phyloP scores from a whole-genome alignment of 2,113 vertebrate species.

The Urocolius indicus region DNA sequence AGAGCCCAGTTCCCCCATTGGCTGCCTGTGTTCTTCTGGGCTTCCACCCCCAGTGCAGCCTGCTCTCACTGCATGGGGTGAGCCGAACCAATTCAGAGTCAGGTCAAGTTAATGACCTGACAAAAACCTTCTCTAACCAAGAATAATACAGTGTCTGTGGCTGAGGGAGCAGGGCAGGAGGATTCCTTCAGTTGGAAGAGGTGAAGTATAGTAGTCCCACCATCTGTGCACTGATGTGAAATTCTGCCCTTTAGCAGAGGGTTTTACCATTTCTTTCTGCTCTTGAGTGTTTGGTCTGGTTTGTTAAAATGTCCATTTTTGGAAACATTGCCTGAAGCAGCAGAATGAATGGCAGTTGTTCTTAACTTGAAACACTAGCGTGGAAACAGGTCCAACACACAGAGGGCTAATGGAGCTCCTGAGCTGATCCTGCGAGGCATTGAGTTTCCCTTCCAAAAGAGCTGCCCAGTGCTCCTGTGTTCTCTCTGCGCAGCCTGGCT shows the following conservation, averaged over 20 bases:
- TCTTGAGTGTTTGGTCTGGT: not conserved
- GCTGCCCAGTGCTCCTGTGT: not conserved
- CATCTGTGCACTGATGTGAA: not conserved
- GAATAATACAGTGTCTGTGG: not conserved
- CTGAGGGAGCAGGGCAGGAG: not conserved
- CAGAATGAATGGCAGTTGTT: not conserved
- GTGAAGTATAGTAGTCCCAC: not conserved
- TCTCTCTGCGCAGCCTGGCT: not conserved
- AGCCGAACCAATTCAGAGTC: not conserved
- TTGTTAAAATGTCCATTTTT: not conserved
- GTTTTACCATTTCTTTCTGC: not conserved
- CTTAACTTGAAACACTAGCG: not conserved
- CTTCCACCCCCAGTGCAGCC: fast-evolving
- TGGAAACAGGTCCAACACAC: fast-evolving
- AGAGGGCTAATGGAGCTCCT: not conserved
- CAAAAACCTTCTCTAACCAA: not conserved
- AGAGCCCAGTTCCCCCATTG: not conserved
- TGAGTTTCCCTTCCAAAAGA: not conserved
- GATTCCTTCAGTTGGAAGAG: not conserved
- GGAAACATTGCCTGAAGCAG: fast-evolving
- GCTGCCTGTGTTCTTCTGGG: not conserved
- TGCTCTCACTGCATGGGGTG: not conserved
- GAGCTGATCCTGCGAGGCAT: not conserved
- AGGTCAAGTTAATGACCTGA: not conserved
- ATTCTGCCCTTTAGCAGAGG: not conserved